A percentile compares a stretch with the other conserved stretches of the same genome.
phyloP scores from a whole-genome alignment of 2,888 invertebrate species.

The Spodoptera littoralis region DNA sequence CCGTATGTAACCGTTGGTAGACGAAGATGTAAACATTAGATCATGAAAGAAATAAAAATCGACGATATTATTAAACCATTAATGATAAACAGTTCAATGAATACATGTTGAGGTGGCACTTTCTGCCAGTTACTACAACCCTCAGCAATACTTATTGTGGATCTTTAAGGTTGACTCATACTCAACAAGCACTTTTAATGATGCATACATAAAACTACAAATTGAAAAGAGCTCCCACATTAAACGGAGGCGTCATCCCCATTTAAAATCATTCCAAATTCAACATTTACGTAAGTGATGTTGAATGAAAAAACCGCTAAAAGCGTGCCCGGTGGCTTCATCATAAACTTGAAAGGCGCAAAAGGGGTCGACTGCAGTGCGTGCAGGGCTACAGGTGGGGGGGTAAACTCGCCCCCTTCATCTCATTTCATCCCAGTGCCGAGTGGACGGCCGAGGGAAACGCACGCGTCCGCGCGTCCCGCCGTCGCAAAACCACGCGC shows the following conservation, averaged over 20 bases:
- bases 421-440: constrained; percentile 61
- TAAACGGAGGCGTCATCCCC: constrained; percentile 6
- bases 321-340: constrained; percentile 55
- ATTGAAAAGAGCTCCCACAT: constrained; percentile 13
- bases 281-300: constrained; percentile 50
- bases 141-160: no score
- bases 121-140: no score
- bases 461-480: constrained; percentile 62
- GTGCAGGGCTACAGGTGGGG: constrained; percentile 86
- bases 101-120: no score
- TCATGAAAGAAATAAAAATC: no score
- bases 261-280: constrained; percentile 40
- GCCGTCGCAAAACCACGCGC: constrained; percentile 39
- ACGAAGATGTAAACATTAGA: no score
- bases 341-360: constrained; percentile 74
- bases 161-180: no score
- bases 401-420: constrained; percentile 63
- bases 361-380: constrained; percentile 84
- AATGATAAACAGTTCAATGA: no score
- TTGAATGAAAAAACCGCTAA: constrained; percentile 55
- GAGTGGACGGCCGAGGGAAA: constrained; percentile 61
- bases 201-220: not conserved
- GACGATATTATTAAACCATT: no score
- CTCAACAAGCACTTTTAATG: no score
- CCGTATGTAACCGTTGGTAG: no score